These are phyloP conservation scores for Zoanthus sociatus DNA, from an alignment of 92 coral and sea anemone genomes.

Conservation along the genomic window DNA sequence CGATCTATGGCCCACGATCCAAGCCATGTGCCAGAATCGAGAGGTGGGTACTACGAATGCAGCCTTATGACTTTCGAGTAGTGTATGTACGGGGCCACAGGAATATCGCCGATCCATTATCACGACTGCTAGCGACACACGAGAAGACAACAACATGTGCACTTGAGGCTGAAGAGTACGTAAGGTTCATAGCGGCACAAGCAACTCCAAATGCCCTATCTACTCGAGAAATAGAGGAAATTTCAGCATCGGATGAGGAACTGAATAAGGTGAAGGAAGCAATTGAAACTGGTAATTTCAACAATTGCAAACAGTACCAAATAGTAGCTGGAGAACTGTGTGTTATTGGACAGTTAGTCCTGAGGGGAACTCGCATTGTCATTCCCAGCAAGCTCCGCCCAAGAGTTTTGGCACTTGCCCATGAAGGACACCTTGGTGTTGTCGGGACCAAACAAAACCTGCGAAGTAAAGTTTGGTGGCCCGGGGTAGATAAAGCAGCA, in stretches of 20 bases:
- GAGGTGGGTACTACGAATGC: conserved; percentile 53
- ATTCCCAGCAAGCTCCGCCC: conserved; percentile 57
- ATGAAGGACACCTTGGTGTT: conserved; percentile 60
- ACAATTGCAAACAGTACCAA: conserved; percentile 51
- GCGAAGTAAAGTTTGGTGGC: conserved; percentile 62
- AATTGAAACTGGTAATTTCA: neutral
- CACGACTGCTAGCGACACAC: conserved; percentile 15
- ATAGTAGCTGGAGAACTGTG: conserved; percentile 56
- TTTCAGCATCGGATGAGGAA: conserved; percentile 51
- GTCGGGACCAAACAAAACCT: conserved; percentile 61
- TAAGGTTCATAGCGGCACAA: conserved; percentile 47
- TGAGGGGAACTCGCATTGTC: conserved; percentile 57
- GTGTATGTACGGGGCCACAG: conserved; percentile 38
- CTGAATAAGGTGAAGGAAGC: conserved; percentile 54
- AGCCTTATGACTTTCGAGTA: conserved; percentile 54
- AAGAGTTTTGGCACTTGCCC: conserved; percentile 50
- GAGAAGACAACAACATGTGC: neutral
- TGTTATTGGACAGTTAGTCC: conserved; percentile 49
- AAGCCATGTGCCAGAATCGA: neutral
- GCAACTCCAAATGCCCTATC: conserved; percentile 57
- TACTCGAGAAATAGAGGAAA: conserved; percentile 55
- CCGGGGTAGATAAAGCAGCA: conserved; percentile 64
- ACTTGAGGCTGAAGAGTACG: conserved; percentile 43
- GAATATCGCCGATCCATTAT: conserved; percentile 47
- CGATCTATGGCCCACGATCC: conserved; percentile 34